Percentiles rank a stretch among this genome's conserved stretches.
Conservation (phyloP, 2,888 invertebrate species). For the Cryptocephalus moraei region DNA sequence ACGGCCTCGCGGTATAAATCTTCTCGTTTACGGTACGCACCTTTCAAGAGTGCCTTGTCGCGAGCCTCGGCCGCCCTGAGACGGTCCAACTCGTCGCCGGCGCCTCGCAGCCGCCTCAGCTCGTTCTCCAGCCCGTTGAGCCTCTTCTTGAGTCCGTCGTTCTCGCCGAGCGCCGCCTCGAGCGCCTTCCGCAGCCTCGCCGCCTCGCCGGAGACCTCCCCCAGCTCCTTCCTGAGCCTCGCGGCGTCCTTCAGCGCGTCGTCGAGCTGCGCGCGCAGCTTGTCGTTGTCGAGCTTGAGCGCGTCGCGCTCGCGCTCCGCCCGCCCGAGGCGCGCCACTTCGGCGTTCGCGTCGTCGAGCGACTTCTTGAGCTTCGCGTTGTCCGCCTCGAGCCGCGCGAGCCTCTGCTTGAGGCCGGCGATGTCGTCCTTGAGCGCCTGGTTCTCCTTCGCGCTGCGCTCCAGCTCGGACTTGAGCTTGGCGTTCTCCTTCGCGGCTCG, state of each 20-base stretch:
- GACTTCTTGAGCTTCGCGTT: slow-evolving; percentile 4
- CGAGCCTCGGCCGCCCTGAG: neutral
- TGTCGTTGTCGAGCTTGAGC: slow-evolving; percentile 11
- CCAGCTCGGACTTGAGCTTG: slow-evolving; percentile 13
- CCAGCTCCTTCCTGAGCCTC: slow-evolving; percentile 13
- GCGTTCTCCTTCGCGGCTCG: slow-evolving; percentile 15
- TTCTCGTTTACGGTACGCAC: too few relatives aligned
- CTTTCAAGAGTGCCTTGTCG: neutral
- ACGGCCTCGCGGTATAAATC: too few relatives aligned
- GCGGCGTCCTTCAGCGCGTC: slow-evolving; percentile 5
- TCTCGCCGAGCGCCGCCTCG: slow-evolving; percentile 1
- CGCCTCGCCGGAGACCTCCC: slow-evolving; percentile 12
- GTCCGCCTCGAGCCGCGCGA: slow-evolving; percentile 12
- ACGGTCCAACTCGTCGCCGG: neutral
- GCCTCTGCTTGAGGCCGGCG: slow-evolving; percentile 10
- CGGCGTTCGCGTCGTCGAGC: neutral
- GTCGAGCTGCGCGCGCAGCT: slow-evolving; percentile 19
- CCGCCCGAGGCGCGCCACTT: neutral
- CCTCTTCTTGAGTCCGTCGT: slow-evolving; percentile 5
- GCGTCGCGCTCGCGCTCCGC: slow-evolving; percentile 9
- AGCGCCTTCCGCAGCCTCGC: neutral
- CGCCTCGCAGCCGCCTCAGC: neutral
- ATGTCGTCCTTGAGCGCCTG: slow-evolving; percentile 13
- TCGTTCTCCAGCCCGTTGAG: slow-evolving; percentile 6
- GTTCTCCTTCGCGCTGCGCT: slow-evolving; percentile 4